These are phyloP conservation scores for Arbacia lixula DNA, from an alignment of 53 echinoderm and acorn worm species.

Conservation along the genomic window DNA sequence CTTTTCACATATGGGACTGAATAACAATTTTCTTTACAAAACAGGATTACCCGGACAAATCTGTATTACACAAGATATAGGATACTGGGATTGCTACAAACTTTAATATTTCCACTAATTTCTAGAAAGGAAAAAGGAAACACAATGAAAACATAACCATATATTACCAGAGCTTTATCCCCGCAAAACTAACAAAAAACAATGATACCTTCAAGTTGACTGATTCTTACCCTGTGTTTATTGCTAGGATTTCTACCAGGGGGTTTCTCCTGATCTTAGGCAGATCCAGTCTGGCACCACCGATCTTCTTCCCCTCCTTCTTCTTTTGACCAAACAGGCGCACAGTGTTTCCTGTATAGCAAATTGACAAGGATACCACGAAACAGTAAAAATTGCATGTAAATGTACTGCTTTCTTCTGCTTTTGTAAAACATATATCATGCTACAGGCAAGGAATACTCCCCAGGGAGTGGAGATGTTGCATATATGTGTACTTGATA, in stretches of 20 bases:
- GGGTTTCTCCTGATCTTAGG: conserved; percentile 97
- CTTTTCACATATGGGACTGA: too few relatives aligned
- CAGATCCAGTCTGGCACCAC: conserved; percentile 86
- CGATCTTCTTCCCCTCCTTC: conserved; percentile 93
- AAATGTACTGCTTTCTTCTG: not conserved
- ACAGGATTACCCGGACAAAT: too few relatives aligned
- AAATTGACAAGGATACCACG: too few relatives aligned
- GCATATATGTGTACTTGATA: too few relatives aligned
- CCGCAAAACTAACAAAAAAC: too few relatives aligned
- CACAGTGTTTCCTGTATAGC: conserved; percentile 92
- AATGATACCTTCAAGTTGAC: too few relatives aligned
- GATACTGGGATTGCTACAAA: too few relatives aligned
- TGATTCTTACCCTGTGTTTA: conserved; percentile 96
- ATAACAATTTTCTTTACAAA: too few relatives aligned
- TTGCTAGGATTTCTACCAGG: conserved; percentile 94
- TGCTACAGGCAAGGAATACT: not conserved
- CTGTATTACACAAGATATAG: too few relatives aligned
- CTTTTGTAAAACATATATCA: not conserved
- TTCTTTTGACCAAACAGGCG: conserved; percentile 94
- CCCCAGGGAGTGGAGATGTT: too few relatives aligned
- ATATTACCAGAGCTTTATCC: not conserved
- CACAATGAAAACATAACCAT: not conserved
- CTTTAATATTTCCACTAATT: too few relatives aligned
- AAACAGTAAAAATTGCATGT: not conserved
- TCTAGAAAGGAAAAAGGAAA: not conserved